Conservation (phyloP, 2,888 invertebrate genomes). For the Chromoteleia sp. region DNA sequence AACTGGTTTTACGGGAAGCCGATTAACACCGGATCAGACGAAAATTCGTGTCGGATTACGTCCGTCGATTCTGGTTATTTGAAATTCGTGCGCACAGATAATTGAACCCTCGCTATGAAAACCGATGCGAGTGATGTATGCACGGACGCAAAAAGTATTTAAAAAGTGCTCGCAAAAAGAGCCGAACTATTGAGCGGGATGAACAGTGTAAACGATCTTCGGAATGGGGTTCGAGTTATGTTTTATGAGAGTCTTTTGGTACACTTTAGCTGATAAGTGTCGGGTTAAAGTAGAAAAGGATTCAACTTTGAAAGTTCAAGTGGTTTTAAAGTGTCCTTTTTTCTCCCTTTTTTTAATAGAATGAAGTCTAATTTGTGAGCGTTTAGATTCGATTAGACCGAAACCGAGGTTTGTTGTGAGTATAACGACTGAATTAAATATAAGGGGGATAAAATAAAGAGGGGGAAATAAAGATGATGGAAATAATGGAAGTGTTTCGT, state of each 20-base stretch:
- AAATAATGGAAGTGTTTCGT: too few relatives aligned
- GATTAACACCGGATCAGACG: slow-evolving; percentile 49
- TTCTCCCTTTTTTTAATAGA: too few relatives aligned
- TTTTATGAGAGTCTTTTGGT: background rate
- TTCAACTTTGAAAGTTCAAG: too few relatives aligned
- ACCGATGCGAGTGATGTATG: slow-evolving; percentile 35
- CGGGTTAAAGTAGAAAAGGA: background rate
- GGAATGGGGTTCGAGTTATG: background rate
- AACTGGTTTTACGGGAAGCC: slow-evolving; percentile 47
- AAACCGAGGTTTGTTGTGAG: too few relatives aligned
- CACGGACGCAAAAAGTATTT: slow-evolving; percentile 30
- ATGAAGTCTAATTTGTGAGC: too few relatives aligned
- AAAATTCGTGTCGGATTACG: slow-evolving; percentile 54
- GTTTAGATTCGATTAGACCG: too few relatives aligned
- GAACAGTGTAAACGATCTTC: slow-evolving; percentile 34
- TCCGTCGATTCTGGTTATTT: slow-evolving; percentile 55
- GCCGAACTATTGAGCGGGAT: background rate
- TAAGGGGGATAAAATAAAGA: too few relatives aligned
- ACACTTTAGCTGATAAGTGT: slow-evolving; percentile 9
- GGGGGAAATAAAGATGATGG: too few relatives aligned
- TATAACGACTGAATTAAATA: too few relatives aligned
- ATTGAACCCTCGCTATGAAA: slow-evolving; percentile 54
- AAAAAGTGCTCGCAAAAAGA: slow-evolving; percentile 21
- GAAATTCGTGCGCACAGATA: slow-evolving; percentile 54
- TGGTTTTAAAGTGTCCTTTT: too few relatives aligned